phyloP scores from a whole-genome alignment of 37 sponge, comb jelly and placozoan genomes.

The Trichoplax adhaerens region DNA sequence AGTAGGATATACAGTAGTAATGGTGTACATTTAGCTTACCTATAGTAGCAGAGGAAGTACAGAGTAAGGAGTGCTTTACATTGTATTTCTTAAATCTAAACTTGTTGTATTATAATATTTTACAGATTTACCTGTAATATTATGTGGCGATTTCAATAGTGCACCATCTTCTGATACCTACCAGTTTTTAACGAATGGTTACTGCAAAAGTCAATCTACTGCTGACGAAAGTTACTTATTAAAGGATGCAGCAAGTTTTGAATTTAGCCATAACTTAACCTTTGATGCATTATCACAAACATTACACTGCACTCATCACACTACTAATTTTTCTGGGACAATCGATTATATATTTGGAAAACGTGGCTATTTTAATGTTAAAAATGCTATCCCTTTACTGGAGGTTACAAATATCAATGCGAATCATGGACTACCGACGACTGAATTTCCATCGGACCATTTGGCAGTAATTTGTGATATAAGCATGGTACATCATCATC shows the following conservation, averaged over 20 bases:
- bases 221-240: no score
- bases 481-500: neutral
- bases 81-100: no score
- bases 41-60: no score
- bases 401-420: slow-evolving; percentile 36
- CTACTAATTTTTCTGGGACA: slow-evolving; percentile 25
- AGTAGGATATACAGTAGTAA: no score
- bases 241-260: no score
- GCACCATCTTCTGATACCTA: slow-evolving; percentile 54
- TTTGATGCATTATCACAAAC: slow-evolving; percentile 39
- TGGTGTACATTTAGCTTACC: no score
- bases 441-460: slow-evolving; percentile 73
- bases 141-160: slow-evolving; percentile 75
- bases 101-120: no score
- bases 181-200: slow-evolving; percentile 33
- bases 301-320: slow-evolving; percentile 39
- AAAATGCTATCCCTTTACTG: slow-evolving; percentile 26
- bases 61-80: no score
- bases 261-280: slow-evolving; percentile 15
- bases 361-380: slow-evolving; percentile 12
- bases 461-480: slow-evolving; percentile 49
- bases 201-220: no score
- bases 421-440: slow-evolving; percentile 45
- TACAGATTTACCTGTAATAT: slow-evolving; percentile 15
- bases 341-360: slow-evolving; percentile 63